Base-by-base conservation (phyloP, 2,113 vertebrate species). In the Sapayoa aenigma region DNA sequence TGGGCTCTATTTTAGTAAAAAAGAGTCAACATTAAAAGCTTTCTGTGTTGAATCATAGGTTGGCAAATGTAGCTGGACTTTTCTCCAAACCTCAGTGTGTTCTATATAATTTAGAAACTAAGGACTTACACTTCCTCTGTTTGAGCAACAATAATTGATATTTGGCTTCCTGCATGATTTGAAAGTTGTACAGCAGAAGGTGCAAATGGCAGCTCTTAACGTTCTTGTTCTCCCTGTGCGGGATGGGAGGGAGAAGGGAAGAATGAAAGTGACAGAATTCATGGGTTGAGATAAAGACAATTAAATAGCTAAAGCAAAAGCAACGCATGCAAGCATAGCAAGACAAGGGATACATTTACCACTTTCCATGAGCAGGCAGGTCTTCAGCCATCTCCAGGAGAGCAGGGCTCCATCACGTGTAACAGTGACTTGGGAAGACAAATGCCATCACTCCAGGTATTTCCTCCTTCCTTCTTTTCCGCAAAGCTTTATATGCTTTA, bases 341-440 rank as follows among this genome's bases (percentile, higher is more conserved):
- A 35, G 83, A 31, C 15, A 46, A 59, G 16, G 6, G 52, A 68
- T 47, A 60, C 1, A 22, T 53, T 68, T 13, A 53, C 4, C 3
- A 13, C 31, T 53, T 68, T 18, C 21, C 20, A 14, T 25, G 16
- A n/a, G 28, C 33, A n/a, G 11, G 47, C 20, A 89, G n/a, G 5
- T 30, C 24, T 75, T 68, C 46, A 53, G 20, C 20, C n/a, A n/a
- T 21, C 20, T 28, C n/a, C 58, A 22, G 73, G 4, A 46, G 27
- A 53, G 17, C 39, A 53, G 24, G 6, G 25, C 9, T 68, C 24
- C 24, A 25, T 53, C 30, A 31, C 5, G n/a, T 0, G 0, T 33
- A 62, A 46, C 5, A 22, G 28, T 53, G n/a, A 25, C 67, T 68
- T 41, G 17, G 21, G 27, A 39, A 78, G 55, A 39, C 33, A 68